Evolutionary conservation across 1,140 invertebrate genomes (phyloP).

Genomic region (Euschistus heros): DNA sequence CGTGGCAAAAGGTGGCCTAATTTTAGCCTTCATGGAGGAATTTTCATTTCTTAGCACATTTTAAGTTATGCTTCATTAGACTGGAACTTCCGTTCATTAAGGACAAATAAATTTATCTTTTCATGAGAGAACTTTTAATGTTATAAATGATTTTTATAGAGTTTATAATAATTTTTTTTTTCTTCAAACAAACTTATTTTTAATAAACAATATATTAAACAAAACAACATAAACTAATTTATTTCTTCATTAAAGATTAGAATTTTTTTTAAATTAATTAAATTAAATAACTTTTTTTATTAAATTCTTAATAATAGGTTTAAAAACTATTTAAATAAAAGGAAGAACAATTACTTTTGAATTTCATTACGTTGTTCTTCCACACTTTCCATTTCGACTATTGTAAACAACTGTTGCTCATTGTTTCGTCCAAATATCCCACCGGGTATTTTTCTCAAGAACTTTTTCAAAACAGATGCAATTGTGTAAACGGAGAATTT

Average conservation of each 20-base stretch:
- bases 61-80: too few relatives aligned
- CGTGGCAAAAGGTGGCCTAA: too few relatives aligned
- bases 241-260: background rate
- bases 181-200: too few relatives aligned
- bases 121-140: background rate
- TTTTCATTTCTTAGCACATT: too few relatives aligned
- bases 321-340: background rate
- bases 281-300: background rate
- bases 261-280: background rate
- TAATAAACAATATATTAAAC: too few relatives aligned
- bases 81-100: too few relatives aligned
- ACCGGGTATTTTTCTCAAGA: slow-evolving; percentile 92
- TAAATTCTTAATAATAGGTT: background rate
- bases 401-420: slow-evolving; percentile 81
- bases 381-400: slow-evolving; percentile 66
- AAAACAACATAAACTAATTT: too few relatives aligned
- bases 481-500: slow-evolving; percentile 98
- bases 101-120: background rate
- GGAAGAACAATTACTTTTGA: slow-evolving; percentile 56
- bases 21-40: too few relatives aligned
- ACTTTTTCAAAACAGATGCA: slow-evolving; percentile 94
- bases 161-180: too few relatives aligned
- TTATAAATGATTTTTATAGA: too few relatives aligned
- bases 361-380: slow-evolving; percentile 82
- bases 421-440: slow-evolving; percentile 86